A percentile compares a stretch with the other conserved stretches of the same genome.
These are phyloP conservation scores for Dione vanillae DNA, from an alignment of 2,888 invertebrate species.

Conservation along the genomic window DNA sequence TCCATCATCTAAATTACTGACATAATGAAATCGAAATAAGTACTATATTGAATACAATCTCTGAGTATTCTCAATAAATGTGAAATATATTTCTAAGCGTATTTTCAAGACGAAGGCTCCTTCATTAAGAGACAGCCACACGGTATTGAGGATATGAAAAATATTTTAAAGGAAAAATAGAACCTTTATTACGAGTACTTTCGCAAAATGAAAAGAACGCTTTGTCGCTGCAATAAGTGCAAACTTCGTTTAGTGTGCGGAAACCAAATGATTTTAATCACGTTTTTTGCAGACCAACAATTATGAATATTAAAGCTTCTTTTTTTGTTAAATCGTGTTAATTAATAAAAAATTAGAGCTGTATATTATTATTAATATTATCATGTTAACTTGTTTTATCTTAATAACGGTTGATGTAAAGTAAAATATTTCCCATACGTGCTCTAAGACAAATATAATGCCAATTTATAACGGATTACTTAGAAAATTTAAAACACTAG, in stretches of 20 bases:
- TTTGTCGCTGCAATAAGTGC: constrained; percentile 54
- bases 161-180: constrained; percentile 54
- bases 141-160: constrained; percentile 18
- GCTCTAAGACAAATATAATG: no score
- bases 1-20: neutral
- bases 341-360: no score
- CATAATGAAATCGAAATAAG: neutral
- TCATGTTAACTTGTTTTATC: no score
- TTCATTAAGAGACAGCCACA: constrained; percentile 27
- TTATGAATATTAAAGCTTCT: neutral
- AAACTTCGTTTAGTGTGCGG: constrained; percentile 57
- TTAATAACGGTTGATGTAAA: no score
- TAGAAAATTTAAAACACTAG: no score
- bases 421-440: no score
- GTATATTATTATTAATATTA: no score
- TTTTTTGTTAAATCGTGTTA: neutral
- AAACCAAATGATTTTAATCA: constrained; percentile 58
- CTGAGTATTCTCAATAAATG: neutral
- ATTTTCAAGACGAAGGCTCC: constrained; percentile 11
- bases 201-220: constrained; percentile 54
- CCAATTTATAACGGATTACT: no score
- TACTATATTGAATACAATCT: neutral
- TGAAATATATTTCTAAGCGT: constrained; percentile 18
- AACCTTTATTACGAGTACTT: constrained; percentile 48
- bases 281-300: constrained; percentile 4